A percentile compares a stretch with the other conserved stretches of the same genome.
Evolutionary conservation across 2,113 vertebrate genomes (phyloP).

Genomic region (Dicerorhinus sumatrensis): DNA sequence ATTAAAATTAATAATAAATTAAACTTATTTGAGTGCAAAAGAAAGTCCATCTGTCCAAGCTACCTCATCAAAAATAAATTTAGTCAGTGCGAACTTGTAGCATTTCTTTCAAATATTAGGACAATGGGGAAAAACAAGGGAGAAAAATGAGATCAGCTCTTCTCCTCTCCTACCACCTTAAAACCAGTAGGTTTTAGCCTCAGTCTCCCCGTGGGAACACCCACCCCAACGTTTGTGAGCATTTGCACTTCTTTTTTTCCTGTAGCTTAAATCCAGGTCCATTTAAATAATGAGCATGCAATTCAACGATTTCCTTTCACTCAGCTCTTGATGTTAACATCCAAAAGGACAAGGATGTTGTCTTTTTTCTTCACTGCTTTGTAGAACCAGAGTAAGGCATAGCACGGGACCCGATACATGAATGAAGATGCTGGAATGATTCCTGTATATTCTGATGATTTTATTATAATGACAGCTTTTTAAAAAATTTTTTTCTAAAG

Average conservation of each 20-base stretch:
- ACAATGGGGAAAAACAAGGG: not conserved
- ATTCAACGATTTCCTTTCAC: not conserved
- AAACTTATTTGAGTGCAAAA: not conserved
- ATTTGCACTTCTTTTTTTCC: not conserved
- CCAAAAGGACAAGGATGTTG: not conserved
- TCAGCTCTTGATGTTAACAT: not conserved
- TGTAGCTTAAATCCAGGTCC: not conserved
- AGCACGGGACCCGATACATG: not conserved
- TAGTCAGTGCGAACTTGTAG: not conserved
- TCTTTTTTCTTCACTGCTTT: not conserved
- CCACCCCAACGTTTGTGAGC: not conserved
- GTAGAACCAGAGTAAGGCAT: not conserved
- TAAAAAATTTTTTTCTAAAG: not conserved
- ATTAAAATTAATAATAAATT: conserved; percentile 26
- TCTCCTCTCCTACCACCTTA: not conserved
- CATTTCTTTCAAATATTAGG: not conserved
- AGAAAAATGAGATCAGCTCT: not conserved
- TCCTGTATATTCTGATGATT: not conserved
- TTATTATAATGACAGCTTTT: not conserved
- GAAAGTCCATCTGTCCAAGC: not conserved
- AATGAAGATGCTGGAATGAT: not conserved
- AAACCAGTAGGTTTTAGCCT: not conserved
- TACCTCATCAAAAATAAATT: conserved; percentile 30
- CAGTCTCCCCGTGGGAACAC: not conserved
- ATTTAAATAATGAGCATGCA: not conserved